Conservation (phyloP, 2,797 vertebrate species). For the Myotis findleyi region DNA sequence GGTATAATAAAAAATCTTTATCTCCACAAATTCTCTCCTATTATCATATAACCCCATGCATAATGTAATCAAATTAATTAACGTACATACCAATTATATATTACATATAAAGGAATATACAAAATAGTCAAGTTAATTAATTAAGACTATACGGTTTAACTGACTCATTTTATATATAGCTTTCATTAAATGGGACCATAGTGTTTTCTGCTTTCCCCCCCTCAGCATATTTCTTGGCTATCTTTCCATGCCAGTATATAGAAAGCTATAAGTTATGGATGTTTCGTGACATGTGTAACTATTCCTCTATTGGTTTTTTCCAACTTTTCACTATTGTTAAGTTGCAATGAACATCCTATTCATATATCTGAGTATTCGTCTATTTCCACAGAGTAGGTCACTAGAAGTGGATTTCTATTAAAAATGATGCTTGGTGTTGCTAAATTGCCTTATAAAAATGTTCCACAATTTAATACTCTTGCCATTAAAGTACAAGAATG, state of each 20-base stretch:
- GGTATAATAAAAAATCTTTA: constrained; percentile 17
- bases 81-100: background rate
- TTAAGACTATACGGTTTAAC: background rate
- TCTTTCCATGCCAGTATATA: background rate
- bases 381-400: background rate
- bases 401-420: background rate
- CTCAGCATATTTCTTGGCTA: background rate
- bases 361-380: background rate
- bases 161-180: background rate
- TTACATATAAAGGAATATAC: background rate
- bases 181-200: constrained; percentile 15
- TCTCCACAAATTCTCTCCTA: background rate
- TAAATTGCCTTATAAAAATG: constrained; percentile 11
- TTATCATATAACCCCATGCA: background rate
- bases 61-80: background rate
- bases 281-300: too few species aligned
- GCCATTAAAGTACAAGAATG: background rate
- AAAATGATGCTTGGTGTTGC: background rate
- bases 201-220: background rate
- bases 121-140: background rate
- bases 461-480: background rate
- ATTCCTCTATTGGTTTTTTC: background rate
- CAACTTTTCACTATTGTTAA: background rate
- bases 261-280: background rate
- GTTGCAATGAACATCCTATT: background rate